Conservation (phyloP, 2,113 vertebrate species). For the Chaetura pelagica region DNA sequence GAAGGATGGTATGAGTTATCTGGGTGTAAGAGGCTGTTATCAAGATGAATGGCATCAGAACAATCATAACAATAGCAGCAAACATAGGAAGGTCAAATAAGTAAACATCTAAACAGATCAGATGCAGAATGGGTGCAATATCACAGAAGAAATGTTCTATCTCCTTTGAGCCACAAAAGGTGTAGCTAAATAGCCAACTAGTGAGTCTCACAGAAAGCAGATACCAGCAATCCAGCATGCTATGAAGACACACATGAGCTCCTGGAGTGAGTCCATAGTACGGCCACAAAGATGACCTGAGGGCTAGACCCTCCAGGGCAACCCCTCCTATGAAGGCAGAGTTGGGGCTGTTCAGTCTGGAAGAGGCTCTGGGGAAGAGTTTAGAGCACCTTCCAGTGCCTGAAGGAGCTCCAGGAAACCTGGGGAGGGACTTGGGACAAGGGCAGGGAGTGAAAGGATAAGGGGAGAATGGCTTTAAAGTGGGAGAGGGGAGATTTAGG, state of each 20-base stretch:
- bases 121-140: neutral
- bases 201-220: neutral
- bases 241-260: neutral
- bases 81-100: neutral
- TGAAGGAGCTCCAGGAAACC: too few relatives aligned
- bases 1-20: neutral
- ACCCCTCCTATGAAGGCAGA: too few relatives aligned
- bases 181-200: neutral
- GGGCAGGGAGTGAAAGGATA: too few relatives aligned
- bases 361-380: too few relatives aligned
- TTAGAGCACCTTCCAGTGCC: too few relatives aligned
- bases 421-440: too few relatives aligned
- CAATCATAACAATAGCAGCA: neutral
- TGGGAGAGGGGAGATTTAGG: too few relatives aligned
- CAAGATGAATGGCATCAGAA: neutral
- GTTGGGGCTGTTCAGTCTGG: too few relatives aligned
- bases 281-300: too few relatives aligned
- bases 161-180: neutral
- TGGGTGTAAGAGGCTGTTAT: neutral
- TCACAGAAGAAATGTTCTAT: slow-evolving; percentile 10
- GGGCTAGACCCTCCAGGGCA: too few relatives aligned
- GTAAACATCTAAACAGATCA: neutral
- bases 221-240: neutral
- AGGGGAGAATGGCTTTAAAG: too few relatives aligned
- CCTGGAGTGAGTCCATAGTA: too few relatives aligned